A percentile compares a stretch with the other conserved stretches of the same genome.
These are phyloP conservation scores for Xenus cinereus DNA, from an alignment of 2,113 vertebrate genomes.

Conservation along the genomic window DNA sequence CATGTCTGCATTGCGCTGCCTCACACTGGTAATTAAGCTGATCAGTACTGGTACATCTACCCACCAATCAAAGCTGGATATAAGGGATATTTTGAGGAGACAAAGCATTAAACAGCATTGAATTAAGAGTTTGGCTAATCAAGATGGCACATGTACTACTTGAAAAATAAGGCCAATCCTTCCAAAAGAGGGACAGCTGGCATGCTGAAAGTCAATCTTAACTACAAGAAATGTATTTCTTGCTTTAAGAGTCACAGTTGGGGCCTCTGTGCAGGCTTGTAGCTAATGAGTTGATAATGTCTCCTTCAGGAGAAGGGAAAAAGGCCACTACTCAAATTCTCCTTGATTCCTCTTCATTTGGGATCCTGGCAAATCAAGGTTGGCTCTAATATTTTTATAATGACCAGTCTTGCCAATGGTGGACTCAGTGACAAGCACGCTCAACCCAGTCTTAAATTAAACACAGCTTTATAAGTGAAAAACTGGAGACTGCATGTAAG, in stretches of 20 bases:
- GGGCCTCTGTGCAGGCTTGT: slow-evolving; percentile 51
- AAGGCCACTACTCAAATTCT: slow-evolving; percentile 64
- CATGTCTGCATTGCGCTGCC: slow-evolving; percentile 54
- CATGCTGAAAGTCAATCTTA: slow-evolving; percentile 64
- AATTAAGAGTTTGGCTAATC: slow-evolving; percentile 67
- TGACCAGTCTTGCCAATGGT: background rate
- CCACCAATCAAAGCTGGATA: slow-evolving; percentile 66
- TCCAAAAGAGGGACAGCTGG: slow-evolving; percentile 69
- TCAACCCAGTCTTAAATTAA: slow-evolving; percentile 16
- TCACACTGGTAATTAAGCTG: slow-evolving; percentile 67
- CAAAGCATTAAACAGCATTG: slow-evolving; percentile 60
- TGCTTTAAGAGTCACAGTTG: slow-evolving; percentile 67
- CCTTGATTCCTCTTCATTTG: slow-evolving; percentile 47
- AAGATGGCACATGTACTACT: slow-evolving; percentile 68
- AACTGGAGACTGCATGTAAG: background rate
- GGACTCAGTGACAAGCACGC: background rate
- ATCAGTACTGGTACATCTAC: slow-evolving; percentile 62
- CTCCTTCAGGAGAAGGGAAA: slow-evolving; percentile 61
- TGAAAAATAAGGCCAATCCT: slow-evolving; percentile 64
- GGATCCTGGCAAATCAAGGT: slow-evolving; percentile 41
- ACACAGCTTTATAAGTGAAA: background rate
- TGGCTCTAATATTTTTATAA: slow-evolving; percentile 35
- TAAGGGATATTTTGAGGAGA: slow-evolving; percentile 61
- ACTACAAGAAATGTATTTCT: slow-evolving; percentile 54
- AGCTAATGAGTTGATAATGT: slow-evolving; percentile 65